These are phyloP conservation scores for Oceanodroma tethys DNA, from an alignment of 2,113 vertebrate species.

Conservation along the genomic window DNA sequence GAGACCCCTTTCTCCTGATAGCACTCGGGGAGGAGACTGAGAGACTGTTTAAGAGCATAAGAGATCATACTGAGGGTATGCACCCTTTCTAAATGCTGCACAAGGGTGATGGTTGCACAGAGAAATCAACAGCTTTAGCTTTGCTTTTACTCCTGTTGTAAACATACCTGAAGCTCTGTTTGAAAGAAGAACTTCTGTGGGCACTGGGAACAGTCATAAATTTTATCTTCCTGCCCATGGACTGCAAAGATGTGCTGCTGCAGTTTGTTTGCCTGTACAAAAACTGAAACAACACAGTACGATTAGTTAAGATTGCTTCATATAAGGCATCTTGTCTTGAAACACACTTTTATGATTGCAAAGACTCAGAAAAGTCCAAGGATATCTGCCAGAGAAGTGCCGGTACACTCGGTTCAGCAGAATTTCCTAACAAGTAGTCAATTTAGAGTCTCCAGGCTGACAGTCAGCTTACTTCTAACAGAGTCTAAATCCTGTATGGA, in stretches of 20 bases:
- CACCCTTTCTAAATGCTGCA: not conserved
- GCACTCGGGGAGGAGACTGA: not conserved
- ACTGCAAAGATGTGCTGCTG: constrained; percentile 99
- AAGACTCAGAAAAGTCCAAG: constrained; percentile 58
- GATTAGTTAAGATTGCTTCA: not conserved
- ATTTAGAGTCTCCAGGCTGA: constrained; percentile 80
- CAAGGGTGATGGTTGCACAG: not conserved
- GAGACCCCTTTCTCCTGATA: constrained; percentile 17
- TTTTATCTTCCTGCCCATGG: constrained; percentile 97
- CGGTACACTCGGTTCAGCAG: constrained; percentile 72
- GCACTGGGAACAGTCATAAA: constrained; percentile 98
- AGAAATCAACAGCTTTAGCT: not conserved
- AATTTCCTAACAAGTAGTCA: constrained; percentile 81
- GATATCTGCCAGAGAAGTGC: constrained; percentile 83
- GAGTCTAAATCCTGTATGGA: constrained; percentile 79
- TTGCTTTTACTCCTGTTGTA: not conserved
- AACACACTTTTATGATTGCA: not conserved
- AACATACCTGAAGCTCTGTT: constrained; percentile 96
- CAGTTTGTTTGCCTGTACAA: constrained; percentile 98
- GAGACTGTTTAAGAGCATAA: not conserved
- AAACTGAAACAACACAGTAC: constrained; percentile 78
- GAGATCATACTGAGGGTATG: not conserved
- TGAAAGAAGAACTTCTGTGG: constrained; percentile 99
- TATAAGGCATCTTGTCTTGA: not conserved
- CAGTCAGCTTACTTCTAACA: constrained; percentile 84